phyloP scores from a whole-genome alignment of 1,140 invertebrate species.

The Conus ventricosus region DNA sequence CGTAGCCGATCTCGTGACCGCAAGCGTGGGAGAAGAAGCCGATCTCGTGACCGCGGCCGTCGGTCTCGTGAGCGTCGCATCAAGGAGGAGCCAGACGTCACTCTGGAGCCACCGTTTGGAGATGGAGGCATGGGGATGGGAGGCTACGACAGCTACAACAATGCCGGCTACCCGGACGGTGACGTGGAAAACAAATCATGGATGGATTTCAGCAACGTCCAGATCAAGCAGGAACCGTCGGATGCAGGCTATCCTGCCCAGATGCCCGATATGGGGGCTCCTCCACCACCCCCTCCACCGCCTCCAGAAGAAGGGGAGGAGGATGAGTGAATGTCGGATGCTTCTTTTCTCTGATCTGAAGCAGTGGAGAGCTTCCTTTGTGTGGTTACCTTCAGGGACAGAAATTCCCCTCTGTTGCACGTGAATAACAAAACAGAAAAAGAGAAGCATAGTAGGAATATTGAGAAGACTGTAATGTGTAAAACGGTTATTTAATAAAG shows the following conservation, averaged over 20 bases:
- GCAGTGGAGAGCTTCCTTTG: too few species aligned
- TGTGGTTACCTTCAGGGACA: too few species aligned
- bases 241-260: slow-evolving; percentile 25
- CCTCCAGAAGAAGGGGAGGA: slow-evolving; percentile 11
- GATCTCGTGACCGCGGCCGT: slow-evolving; percentile 73
- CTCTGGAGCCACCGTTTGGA: slow-evolving; percentile 18
- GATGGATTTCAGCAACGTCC: slow-evolving; percentile 1
- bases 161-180: not conserved
- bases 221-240: slow-evolving; percentile 25
- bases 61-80: slow-evolving; percentile 38
- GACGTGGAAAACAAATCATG: not conserved
- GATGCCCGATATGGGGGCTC: not conserved
- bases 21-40: slow-evolving; percentile 65
- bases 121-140: not conserved
- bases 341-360: too few species aligned
- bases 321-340: not conserved
- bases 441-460: too few species aligned
- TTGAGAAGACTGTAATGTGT: too few species aligned
- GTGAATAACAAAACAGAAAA: too few species aligned
- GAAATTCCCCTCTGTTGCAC: too few species aligned
- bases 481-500: too few species aligned
- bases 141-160: not conserved
- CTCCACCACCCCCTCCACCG: not conserved
- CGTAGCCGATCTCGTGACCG: slow-evolving; percentile 76
- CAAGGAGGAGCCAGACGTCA: slow-evolving; percentile 46